Conservation (phyloP, 2,113 vertebrate species). For the Ceyx melanurus region DNA sequence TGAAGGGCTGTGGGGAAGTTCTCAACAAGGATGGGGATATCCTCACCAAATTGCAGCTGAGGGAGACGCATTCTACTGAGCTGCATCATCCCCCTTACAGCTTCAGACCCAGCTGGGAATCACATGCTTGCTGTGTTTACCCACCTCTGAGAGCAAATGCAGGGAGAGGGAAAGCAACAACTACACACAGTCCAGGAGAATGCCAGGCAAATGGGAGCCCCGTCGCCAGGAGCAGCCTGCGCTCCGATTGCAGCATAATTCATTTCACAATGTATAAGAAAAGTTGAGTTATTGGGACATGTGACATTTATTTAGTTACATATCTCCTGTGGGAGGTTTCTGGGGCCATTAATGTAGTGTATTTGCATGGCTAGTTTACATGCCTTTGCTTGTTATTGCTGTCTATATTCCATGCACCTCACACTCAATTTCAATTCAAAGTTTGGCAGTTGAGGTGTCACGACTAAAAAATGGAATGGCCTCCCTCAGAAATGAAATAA, state of each 20-base stretch:
- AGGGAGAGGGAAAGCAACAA: background rate
- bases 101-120: fast-evolving
- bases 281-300: constrained; percentile 70
- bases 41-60: background rate
- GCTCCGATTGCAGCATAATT: background rate
- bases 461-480: constrained; percentile 89
- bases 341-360: constrained; percentile 72
- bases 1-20: fast-evolving
- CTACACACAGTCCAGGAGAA: background rate
- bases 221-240: background rate
- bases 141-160: background rate
- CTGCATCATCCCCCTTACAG: background rate
- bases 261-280: constrained; percentile 46
- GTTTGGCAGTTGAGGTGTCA: constrained; percentile 88
- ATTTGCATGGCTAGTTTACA: constrained; percentile 83
- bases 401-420: constrained; percentile 78
- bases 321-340: constrained; percentile 72
- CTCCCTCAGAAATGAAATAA: constrained; percentile 92
- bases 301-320: constrained; percentile 81
- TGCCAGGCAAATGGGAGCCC: background rate
- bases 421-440: constrained; percentile 84
- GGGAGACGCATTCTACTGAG: background rate
- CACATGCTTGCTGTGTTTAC: fast-evolving
- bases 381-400: constrained; percentile 78
- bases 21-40: background rate